Conservation (phyloP, 2,113 vertebrate genomes). For the Atrichornis clamosus region DNA sequence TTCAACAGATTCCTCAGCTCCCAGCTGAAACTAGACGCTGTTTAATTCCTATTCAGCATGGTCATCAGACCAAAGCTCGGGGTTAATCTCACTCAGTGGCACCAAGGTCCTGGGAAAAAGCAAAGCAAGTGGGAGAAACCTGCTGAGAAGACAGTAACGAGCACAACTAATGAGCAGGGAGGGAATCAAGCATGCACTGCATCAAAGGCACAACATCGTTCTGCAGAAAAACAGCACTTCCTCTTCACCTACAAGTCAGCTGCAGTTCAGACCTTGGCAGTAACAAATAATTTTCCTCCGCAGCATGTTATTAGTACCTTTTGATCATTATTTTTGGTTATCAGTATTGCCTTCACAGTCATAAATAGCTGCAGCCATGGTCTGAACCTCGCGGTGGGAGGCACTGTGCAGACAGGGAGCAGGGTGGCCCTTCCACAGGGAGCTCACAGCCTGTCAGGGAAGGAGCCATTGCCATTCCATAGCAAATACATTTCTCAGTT, state of each 20-base stretch:
- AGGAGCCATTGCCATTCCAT: background rate
- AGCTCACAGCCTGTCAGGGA: background rate
- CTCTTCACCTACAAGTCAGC: background rate
- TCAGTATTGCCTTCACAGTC: background rate
- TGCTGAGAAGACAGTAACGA: conserved; percentile 23
- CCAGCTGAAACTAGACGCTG: background rate
- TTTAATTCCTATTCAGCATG: background rate
- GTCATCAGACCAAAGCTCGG: conserved; percentile 9
- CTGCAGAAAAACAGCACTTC: background rate
- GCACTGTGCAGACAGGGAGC: background rate
- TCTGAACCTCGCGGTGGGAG: rapidly evolving
- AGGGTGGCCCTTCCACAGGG: background rate
- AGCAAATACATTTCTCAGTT: background rate
- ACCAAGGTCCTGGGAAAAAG: conserved; percentile 19
- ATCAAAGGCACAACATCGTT: background rate
- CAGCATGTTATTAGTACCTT: background rate
- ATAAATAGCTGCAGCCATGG: background rate
- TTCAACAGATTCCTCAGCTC: background rate
- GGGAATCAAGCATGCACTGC: background rate
- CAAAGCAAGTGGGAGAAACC: background rate
- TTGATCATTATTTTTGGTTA: background rate
- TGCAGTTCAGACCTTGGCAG: background rate
- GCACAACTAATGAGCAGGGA: conserved; percentile 10
- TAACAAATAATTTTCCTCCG: background rate
- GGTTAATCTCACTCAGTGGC: background rate